Evolutionary conservation across 2,113 vertebrate genomes (phyloP), one percentile per base, ranked within the genome.

Genomic region (Phoxinus phoxinus): DNA sequence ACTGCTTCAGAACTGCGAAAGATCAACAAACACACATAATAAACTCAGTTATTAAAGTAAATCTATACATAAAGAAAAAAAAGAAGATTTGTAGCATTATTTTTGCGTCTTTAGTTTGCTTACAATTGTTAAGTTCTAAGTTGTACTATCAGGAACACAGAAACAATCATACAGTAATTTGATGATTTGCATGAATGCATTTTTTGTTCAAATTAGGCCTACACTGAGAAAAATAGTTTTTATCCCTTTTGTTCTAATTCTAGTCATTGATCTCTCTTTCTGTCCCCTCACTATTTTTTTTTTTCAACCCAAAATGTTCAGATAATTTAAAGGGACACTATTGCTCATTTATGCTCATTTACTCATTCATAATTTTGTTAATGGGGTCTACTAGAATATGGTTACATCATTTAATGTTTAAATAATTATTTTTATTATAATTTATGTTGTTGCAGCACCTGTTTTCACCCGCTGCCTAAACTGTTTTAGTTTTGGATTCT

Each of bases 1-100:
- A 94, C 35, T 89, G 88, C 90, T 91, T 90, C 84, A 95, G 86
- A 44, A 87, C 94, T 95, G 53, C 30, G 89, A 32, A 56, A 77
- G n/a, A 69, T 35, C 75, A 88, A 89, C 37, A 83, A 67, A 85
- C 81, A 87, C 51, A 63, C 3, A 72, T 19, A 8, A 41, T 3
- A 0, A 5, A 71, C 11, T 71, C 11, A 11, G 23, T 69, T 69
- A 69, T 4, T 69, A 21, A 35, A 69, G 30, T 21, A 69, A 69
- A 37, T 71, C 0, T 23, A 71, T 37, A 12, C 67, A 71, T 10
- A 37, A 69, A 69, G 65, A 71, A 35, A 67, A 67, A 15, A 63
- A 3, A 12, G 3, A 32, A 32, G 25, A 15, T 27, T 13, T 27
- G 25, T 15, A 27, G 61, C 25, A 30, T 65, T 63, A 3, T 63